phyloP scores from a whole-genome alignment of 2,113 vertebrate species.

The Accipiter virgatus region DNA sequence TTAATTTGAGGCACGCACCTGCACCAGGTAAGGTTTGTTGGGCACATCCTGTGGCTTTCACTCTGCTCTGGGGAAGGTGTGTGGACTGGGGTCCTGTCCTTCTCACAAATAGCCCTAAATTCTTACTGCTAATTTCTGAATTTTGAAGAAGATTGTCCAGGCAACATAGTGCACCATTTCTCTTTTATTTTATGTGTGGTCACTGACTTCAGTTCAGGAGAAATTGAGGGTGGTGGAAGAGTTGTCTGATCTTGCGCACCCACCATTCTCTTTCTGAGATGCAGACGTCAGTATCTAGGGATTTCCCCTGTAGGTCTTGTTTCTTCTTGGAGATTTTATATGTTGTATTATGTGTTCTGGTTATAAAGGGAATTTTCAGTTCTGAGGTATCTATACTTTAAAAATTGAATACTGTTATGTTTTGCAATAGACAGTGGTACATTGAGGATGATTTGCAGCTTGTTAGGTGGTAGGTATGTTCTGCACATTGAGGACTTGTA shows the following conservation, averaged over 20 bases:
- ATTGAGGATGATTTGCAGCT: neutral
- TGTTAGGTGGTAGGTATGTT: neutral
- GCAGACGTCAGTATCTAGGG: neutral
- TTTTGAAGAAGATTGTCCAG: neutral
- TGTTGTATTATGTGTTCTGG: fast-evolving
- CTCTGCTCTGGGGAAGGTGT: fast-evolving
- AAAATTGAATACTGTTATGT: too few species aligned
- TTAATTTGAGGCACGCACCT: neutral
- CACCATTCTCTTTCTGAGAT: neutral
- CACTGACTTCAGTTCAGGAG: neutral
- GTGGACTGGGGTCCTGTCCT: neutral
- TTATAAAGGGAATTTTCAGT: neutral
- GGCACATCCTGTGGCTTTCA: neutral
- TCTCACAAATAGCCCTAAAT: too few species aligned
- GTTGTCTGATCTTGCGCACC: neutral
- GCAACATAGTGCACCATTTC: fast-evolving
- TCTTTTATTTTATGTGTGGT: neutral
- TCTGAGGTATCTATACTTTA: neutral
- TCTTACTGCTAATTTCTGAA: neutral
- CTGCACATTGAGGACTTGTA: neutral
- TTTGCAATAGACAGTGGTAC: neutral
- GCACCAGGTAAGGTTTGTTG: fast-evolving
- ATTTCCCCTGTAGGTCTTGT: neutral
- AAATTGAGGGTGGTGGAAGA: neutral
- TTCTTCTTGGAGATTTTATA: neutral